Conservation (phyloP, 2,113 vertebrate species). For the Ictalurus punctatus region DNA sequence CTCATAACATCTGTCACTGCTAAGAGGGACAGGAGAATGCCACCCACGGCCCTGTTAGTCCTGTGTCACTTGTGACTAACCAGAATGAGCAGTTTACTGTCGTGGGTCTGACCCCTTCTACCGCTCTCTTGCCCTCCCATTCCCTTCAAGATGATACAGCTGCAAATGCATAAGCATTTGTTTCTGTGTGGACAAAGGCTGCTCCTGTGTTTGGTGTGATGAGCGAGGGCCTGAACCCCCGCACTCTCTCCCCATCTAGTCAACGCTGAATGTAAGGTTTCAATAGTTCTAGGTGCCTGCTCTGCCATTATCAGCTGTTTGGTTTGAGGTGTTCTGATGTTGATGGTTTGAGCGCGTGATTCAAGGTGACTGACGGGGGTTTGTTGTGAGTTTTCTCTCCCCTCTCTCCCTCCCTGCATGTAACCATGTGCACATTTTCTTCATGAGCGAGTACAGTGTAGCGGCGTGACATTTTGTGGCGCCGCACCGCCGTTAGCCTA, state of each 20-base stretch:
- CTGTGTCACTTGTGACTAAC: conserved; percentile 61
- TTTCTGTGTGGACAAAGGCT: conserved; percentile 41
- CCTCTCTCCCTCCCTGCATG: neutral
- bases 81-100: conserved; percentile 53
- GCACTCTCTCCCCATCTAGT: conserved; percentile 5
- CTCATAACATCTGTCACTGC: conserved; percentile 62
- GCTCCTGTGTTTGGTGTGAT: conserved; percentile 43
- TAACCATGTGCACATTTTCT: conserved; percentile 61
- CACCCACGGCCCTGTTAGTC: conserved; percentile 57
- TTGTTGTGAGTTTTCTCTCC: conserved; percentile 33
- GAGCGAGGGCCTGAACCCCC: conserved; percentile 37
- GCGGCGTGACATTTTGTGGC: conserved; percentile 63
- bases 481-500: conserved; percentile 62
- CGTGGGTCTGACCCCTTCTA: conserved; percentile 38
- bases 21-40: conserved; percentile 59
- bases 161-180: conserved; percentile 48
- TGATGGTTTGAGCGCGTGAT: conserved; percentile 50
- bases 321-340: conserved; percentile 43
- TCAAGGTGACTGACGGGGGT: conserved; percentile 65
- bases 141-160: conserved; percentile 48
- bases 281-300: conserved; percentile 6
- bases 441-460: conserved; percentile 62
- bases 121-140: conserved; percentile 35
- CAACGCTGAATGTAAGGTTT: conserved; percentile 26
- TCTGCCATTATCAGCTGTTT: conserved; percentile 43